phyloP scores from a whole-genome alignment of 2,888 invertebrate genomes.

The Cybosia mesomella region DNA sequence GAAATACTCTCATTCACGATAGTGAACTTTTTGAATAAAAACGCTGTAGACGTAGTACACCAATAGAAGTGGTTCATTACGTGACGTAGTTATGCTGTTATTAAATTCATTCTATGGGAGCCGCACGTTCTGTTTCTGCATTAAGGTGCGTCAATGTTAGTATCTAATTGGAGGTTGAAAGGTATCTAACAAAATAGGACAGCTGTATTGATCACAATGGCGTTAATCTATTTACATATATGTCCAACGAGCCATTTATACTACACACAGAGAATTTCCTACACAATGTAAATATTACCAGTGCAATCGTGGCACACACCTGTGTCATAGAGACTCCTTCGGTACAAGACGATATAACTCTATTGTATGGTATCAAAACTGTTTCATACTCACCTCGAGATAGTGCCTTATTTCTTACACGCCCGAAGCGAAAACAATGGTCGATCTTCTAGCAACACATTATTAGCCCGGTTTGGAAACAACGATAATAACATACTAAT shows the following conservation, averaged over 20 bases:
- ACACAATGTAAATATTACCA: slow-evolving; percentile 59
- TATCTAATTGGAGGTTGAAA: slow-evolving; percentile 45
- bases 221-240: slow-evolving; percentile 48
- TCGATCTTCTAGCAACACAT: slow-evolving; percentile 64
- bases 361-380: slow-evolving; percentile 37
- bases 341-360: slow-evolving; percentile 21
- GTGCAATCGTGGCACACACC: slow-evolving; percentile 57
- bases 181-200: slow-evolving; percentile 37
- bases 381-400: slow-evolving; percentile 54
- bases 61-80: slow-evolving; percentile 69
- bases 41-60: slow-evolving; percentile 59
- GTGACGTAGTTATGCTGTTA: slow-evolving; percentile 44
- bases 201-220: slow-evolving; percentile 54
- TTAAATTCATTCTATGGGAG: slow-evolving; percentile 39
- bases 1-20: slow-evolving; percentile 70
- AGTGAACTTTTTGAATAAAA: slow-evolving; percentile 78
- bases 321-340: slow-evolving; percentile 21
- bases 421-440: slow-evolving; percentile 69
- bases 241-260: slow-evolving; percentile 30
- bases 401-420: slow-evolving; percentile 65
- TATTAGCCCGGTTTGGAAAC: slow-evolving; percentile 64
- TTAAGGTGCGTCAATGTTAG: slow-evolving; percentile 28
- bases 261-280: slow-evolving; percentile 49
- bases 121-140: slow-evolving; percentile 25
- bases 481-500: slow-evolving; percentile 48